A percentile compares a stretch with the other conserved stretches of the same genome.
Evolutionary conservation across 2,113 vertebrate species (phyloP).

Genomic region (Pygoscelis adeliae): DNA sequence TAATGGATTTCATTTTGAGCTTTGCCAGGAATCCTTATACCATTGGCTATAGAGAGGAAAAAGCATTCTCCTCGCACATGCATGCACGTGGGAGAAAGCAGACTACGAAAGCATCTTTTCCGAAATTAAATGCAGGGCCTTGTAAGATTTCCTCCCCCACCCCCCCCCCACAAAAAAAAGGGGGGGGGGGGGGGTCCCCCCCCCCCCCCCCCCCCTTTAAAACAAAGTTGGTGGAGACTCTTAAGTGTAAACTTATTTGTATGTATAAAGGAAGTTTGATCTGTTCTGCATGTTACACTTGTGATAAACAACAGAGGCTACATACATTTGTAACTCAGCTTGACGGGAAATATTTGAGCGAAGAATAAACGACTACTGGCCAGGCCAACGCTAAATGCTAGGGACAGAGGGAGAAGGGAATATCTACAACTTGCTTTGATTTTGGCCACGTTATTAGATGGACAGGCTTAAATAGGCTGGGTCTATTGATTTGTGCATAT

Average conservation of each 20-base stretch:
- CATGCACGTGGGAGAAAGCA: not conserved
- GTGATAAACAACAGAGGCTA: not conserved
- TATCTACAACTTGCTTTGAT: not conserved
- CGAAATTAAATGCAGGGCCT: constrained; percentile 5
- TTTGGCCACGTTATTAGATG: not conserved
- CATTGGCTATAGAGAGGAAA: not conserved
- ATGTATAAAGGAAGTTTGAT: not conserved
- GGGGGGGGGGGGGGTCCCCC: no score
- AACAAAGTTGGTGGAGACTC: not conserved
- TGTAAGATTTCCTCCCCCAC: not conserved
- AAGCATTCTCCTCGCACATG: not conserved
- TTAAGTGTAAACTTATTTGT: not conserved
- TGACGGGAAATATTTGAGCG: not conserved
- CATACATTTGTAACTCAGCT: not conserved
- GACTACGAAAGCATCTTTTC: not conserved
- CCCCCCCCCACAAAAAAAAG: no score
- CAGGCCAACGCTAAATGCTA: not conserved
- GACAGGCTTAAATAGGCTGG: not conserved
- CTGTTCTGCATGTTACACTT: not conserved
- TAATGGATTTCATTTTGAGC: constrained; percentile 40
- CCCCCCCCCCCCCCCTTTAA: not conserved
- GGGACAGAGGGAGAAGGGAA: not conserved
- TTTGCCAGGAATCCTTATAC: constrained; percentile 42
- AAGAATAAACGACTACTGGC: not conserved
- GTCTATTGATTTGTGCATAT: not conserved